phyloP scores from a whole-genome alignment of 1,140 invertebrate genomes.

The Hyphantria cunea region DNA sequence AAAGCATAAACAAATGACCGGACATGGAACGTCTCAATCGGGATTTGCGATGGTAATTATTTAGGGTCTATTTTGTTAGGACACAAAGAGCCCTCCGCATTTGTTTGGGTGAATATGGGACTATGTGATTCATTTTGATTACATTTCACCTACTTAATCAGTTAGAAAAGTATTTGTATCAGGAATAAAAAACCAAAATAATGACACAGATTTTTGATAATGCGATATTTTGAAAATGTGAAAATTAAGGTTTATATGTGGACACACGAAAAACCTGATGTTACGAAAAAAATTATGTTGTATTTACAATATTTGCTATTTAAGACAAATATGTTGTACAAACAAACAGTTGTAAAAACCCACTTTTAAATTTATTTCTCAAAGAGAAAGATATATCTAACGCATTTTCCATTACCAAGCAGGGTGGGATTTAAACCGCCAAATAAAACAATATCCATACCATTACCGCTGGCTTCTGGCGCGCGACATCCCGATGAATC shows the following conservation, averaged over 20 bases:
- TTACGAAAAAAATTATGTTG: no score
- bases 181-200: not conserved
- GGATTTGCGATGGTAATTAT: constrained; percentile 50
- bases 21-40: constrained; percentile 7
- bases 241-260: no score
- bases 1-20: constrained; percentile 1
- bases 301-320: no score
- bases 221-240: no score
- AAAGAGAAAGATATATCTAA: not conserved
- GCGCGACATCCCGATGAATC: constrained; percentile 54
- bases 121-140: constrained; percentile 47
- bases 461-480: constrained; percentile 40
- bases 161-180: constrained; percentile 4
- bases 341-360: no score
- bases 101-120: constrained; percentile 52
- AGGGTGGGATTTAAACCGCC: constrained; percentile 9
- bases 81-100: constrained; percentile 45
- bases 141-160: constrained; percentile 27
- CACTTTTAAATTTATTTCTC: no score
- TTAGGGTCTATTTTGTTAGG: constrained; percentile 76
- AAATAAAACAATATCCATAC: constrained; percentile 33
- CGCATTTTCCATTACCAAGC: not conserved
- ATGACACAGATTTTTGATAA: not conserved
- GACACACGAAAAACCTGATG: no score
- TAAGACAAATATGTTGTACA: no score